Evolutionary conservation across 2,888 invertebrate species (phyloP).

Genomic region (Dynastes tityus): DNA sequence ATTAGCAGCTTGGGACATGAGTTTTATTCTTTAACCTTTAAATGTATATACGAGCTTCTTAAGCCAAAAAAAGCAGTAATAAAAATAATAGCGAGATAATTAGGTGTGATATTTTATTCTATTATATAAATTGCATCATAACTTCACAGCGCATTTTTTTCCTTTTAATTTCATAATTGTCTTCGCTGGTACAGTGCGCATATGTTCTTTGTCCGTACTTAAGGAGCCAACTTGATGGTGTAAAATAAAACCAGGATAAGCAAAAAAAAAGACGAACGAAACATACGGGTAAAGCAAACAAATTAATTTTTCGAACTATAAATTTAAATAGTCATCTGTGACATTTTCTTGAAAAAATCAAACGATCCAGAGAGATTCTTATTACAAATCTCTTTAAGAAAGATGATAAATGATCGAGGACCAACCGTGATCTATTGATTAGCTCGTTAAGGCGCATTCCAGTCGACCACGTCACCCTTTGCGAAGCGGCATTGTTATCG

Average conservation of each 20-base stretch:
- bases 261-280: constrained; percentile 6
- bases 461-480: constrained; percentile 63
- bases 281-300: constrained; percentile 50
- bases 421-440: constrained; percentile 72
- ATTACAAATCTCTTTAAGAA: constrained; percentile 70
- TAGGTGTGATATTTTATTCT: too few relatives aligned
- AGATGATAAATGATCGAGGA: constrained; percentile 71
- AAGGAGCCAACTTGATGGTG: not conserved
- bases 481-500: constrained; percentile 57
- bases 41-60: too few relatives aligned
- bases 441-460: constrained; percentile 70
- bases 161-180: too few relatives aligned
- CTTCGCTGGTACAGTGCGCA: too few relatives aligned
- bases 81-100: too few relatives aligned
- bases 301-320: constrained; percentile 55
- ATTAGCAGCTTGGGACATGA: too few relatives aligned
- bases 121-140: too few relatives aligned
- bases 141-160: too few relatives aligned
- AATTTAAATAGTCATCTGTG: constrained; percentile 64
- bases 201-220: too few relatives aligned
- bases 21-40: too few relatives aligned
- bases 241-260: not conserved
- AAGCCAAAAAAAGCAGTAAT: too few relatives aligned
- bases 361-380: constrained; percentile 66
- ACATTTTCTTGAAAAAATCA: constrained; percentile 66